Evolutionary conservation across 2,113 vertebrate genomes (phyloP).

Genomic region (Burhinus oedicnemus): DNA sequence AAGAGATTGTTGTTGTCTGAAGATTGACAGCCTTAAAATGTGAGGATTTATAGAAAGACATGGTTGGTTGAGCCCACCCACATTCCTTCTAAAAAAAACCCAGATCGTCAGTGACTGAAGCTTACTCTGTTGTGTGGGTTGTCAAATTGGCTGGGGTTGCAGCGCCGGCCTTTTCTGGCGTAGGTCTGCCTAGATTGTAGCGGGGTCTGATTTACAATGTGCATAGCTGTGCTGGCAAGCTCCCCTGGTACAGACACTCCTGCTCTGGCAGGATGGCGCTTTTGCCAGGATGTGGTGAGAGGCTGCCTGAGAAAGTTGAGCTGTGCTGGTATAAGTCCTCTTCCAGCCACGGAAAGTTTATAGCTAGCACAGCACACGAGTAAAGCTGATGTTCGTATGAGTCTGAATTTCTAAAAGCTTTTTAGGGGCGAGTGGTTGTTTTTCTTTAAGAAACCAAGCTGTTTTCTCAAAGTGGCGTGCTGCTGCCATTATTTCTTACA

Average conservation of each 20-base stretch:
- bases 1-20: not conserved
- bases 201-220: not conserved
- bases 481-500: not conserved
- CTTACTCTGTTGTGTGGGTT: not conserved
- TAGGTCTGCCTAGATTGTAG: not conserved
- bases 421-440: not conserved
- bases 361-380: not conserved
- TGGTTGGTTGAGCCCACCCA: not conserved
- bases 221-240: not conserved
- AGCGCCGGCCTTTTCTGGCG: not conserved
- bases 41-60: not conserved
- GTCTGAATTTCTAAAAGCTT: not conserved
- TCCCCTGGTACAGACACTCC: rapidly evolving
- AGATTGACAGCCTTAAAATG: not conserved
- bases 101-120: not conserved
- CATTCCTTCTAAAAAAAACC: not conserved
- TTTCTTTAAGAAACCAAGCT: not conserved
- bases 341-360: not conserved
- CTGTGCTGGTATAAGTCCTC: not conserved
- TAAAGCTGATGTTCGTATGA: rapidly evolving
- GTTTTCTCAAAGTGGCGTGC: not conserved
- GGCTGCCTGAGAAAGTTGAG: not conserved
- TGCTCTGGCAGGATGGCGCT: not conserved
- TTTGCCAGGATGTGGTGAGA: not conserved
- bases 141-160: not conserved